phyloP scores from a whole-genome alignment of 2,888 invertebrate genomes.

The Lomographa bimaculata region DNA sequence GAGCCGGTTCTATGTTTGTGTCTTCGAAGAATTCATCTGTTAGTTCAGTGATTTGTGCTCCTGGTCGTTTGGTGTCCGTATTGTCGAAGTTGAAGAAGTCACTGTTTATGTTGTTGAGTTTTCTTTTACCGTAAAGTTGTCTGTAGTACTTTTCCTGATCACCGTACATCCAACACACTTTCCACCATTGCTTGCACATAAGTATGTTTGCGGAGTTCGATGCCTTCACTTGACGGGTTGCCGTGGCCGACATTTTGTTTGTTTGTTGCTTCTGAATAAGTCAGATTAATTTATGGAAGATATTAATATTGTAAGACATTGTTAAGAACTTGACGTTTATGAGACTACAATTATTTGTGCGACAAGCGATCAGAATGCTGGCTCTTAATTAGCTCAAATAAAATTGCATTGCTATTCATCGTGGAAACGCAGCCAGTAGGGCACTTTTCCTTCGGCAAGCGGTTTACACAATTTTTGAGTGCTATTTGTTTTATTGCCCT shows the following conservation, averaged over 20 bases:
- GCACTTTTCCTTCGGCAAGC: too few relatives aligned
- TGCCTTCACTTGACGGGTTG: slow-evolving; percentile 76
- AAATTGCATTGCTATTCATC: too few relatives aligned
- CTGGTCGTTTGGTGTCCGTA: slow-evolving; percentile 65
- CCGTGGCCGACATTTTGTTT: slow-evolving; percentile 75
- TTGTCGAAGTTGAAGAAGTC: slow-evolving; percentile 62
- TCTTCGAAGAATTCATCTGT: slow-evolving; percentile 77
- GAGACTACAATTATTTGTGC: slow-evolving; percentile 13
- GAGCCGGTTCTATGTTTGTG: slow-evolving; percentile 68
- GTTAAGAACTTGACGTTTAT: slow-evolving; percentile 8
- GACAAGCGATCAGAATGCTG: too few relatives aligned
- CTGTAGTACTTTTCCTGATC: slow-evolving; percentile 93
- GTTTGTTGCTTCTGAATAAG: slow-evolving; percentile 28
- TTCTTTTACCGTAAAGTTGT: slow-evolving; percentile 88
- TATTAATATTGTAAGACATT: background rate
- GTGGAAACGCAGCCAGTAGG: too few relatives aligned
- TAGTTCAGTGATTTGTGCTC: slow-evolving; percentile 78
- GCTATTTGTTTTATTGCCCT: too few relatives aligned
- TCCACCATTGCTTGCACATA: slow-evolving; percentile 95
- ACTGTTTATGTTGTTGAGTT: slow-evolving; percentile 64
- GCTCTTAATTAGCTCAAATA: too few relatives aligned
- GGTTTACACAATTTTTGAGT: too few relatives aligned
- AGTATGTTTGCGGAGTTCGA: slow-evolving; percentile 88
- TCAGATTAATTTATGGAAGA: slow-evolving; percentile 31
- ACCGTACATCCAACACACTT: slow-evolving; percentile 94